Base-by-base conservation (phyloP, 2,113 vertebrate genomes). In the Nerophis lumbriciformis region DNA sequence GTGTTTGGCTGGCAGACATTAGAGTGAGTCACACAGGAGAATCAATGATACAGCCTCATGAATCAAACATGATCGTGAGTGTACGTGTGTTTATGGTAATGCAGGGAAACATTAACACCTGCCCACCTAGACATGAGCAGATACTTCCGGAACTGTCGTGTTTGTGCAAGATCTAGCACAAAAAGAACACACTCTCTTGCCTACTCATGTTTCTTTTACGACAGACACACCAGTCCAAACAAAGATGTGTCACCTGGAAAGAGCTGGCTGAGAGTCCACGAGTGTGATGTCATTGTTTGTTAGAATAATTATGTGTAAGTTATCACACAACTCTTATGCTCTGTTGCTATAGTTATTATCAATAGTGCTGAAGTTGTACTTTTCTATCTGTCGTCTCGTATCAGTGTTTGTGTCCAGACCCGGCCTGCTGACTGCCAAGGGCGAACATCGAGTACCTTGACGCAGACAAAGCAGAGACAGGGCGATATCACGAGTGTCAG, bases 1-100 rank as follows among this genome's bases (percentile, higher is more conserved):
- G 69, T 63, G 65, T 84, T 78, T 76, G 70, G 65, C 83, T 82
- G 64, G 68, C 74, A 84, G 82, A 77, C 75, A 62, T 80, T 52
- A 72, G 63, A 61, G 55, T 63, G 55, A 79, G 71, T 75, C 80
- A 78, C 72, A 69, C 56, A 28, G 58, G 69, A 61, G 70, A 71
- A 66, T 78, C 35, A 63, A 73, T 68, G 75, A 85, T 72, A 58
- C 76, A 58, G 59, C 47, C 21, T 81, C 66, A 76, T 85, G 80
- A 85, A 88, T 87, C 75, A 80, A 80, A 83, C 65, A 87, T 82
- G 65, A 78, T 47, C 49, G 50, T 21, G 19, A 61, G 10, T 6
- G n/a, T 65, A 60, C 48, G 28, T 36, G 28, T 36, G 13, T 38
- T 57, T 57, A 57, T 57, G 39, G 5, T 44, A 57, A 57, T 57